Base-by-base conservation (phyloP, 2,113 vertebrate species). In the Callocephalon fimbriatum region DNA sequence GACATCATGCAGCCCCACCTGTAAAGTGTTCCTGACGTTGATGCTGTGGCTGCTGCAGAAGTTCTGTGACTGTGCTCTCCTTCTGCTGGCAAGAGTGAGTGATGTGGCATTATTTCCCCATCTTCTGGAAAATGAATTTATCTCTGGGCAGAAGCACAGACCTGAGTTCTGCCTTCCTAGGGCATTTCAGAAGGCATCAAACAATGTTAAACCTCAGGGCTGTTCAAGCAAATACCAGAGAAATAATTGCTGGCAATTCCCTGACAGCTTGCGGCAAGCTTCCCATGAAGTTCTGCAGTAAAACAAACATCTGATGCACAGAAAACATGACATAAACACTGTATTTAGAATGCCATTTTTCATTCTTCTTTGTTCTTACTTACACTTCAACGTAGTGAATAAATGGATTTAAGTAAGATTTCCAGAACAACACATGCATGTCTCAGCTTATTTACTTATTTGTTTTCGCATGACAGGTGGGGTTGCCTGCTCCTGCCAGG, bases 181-280 rank as follows among this genome's bases (percentile, higher is more conserved):
- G 48, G 22, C 42, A 27, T 79, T 87, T 66, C 78, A 50, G 65
- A 56, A 94, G 58, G 87, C 84, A 65, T 32, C 44, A 73, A 48
- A 58, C 50, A 47, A 13, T 31, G 27, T 65, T n/a, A 83, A 88
- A 93, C 45, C 93, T 96, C 37, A 7, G 48, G 67, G 89, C 67
- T 91, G 23, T 73, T 97, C 83, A 93, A 86, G 83, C 63, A 96
- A 96, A 93, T 76, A 86, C 35, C 80, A 77, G 32, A 62, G 67
- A 88, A 93, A 76, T 93, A 86, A 93, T 91, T 79, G 73, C 76
- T 91, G 77, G 89, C 83, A 91, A 74, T 86, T 86, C 75, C 71
- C 95, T 40, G 83, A 47, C 75, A 96, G 83, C 75, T 88, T 84
- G 48, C 72, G 75, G 59, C 76, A 40, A 66, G 76, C 74, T 76